Evolutionary conservation across 1,140 invertebrate genomes (phyloP).

Genomic region (Periplaneta americana): DNA sequence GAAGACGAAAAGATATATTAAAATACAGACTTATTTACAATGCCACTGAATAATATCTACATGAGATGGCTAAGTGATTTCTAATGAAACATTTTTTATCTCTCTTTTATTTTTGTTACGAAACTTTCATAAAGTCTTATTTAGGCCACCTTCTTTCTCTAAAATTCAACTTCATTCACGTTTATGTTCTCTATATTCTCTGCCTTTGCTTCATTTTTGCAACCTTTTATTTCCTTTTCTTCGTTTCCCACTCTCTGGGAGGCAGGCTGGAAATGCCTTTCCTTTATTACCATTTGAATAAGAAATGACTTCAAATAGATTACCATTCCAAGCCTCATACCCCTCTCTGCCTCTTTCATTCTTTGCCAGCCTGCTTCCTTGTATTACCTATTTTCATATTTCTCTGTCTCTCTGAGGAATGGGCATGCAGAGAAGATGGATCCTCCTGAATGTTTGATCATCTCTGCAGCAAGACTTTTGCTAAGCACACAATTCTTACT

Average conservation of each 20-base stretch:
- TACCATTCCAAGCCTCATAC: conserved; percentile 18
- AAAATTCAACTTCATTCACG: conserved; percentile 15
- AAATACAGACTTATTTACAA: neutral
- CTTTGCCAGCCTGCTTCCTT: conserved; percentile 12
- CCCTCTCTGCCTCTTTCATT: conserved; percentile 3
- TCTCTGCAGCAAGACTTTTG: neutral
- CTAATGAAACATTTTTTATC: conserved; percentile 12
- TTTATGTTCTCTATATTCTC: conserved; percentile 15
- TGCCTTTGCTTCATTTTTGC: conserved; percentile 13
- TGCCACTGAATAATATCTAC: neutral
- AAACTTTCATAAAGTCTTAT: neutral
- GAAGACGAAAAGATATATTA: neutral
- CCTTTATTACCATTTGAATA: conserved; percentile 26
- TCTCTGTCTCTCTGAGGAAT: conserved; percentile 15
- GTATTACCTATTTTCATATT: conserved; percentile 10
- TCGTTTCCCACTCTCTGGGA: neutral
- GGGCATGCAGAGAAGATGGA: neutral
- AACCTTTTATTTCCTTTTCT: conserved; percentile 4
- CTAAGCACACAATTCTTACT: neutral
- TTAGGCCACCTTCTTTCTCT: conserved; percentile 14
- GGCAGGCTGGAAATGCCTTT: conserved; percentile 19
- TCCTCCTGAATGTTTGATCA: neutral
- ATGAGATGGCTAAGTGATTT: neutral
- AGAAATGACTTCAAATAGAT: conserved; percentile 26
- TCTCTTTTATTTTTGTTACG: neutral